A percentile compares a stretch with the other conserved stretches of the same genome.
phyloP scores from a whole-genome alignment of 2,888 invertebrate genomes.

The Rotaria sp. region DNA sequence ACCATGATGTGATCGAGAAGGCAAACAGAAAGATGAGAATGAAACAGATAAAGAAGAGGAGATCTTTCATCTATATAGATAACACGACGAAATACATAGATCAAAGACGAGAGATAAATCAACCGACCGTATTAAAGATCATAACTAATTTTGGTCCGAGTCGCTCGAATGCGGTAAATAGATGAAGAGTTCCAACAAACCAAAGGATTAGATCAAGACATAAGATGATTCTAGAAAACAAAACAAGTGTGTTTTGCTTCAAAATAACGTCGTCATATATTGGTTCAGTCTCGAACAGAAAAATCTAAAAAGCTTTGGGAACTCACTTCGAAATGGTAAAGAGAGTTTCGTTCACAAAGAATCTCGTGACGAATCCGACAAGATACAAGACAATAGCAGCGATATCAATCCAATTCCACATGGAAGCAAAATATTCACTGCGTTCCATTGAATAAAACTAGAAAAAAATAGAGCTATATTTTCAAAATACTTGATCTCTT shows the following conservation, averaged over 20 bases:
- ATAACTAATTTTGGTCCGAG: no score
- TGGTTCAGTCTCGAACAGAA: no score
- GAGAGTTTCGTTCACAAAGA: neutral
- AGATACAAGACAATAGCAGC: neutral
- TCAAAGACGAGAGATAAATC: no score
- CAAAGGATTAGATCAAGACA: neutral
- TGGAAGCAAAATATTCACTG: neutral
- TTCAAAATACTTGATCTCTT: neutral
- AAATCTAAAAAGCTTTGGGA: no score
- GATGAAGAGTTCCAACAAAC: neutral
- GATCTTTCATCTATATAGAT: neutral
- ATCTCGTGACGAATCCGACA: neutral
- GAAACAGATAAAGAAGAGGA: neutral
- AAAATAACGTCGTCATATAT: no score
- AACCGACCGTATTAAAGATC: neutral
- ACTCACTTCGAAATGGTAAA: neutral
- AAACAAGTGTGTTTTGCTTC: no score
- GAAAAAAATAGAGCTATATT: no score
- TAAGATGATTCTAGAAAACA: neutral
- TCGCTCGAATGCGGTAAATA: neutral
- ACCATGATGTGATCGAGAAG: slow-evolving; percentile 1
- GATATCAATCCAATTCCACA: neutral
- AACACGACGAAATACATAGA: no score
- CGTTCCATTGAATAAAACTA: neutral
- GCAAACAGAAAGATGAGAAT: neutral